Base-by-base conservation (phyloP, 2,888 invertebrate genomes). In the Cyaniris semiargus region DNA sequence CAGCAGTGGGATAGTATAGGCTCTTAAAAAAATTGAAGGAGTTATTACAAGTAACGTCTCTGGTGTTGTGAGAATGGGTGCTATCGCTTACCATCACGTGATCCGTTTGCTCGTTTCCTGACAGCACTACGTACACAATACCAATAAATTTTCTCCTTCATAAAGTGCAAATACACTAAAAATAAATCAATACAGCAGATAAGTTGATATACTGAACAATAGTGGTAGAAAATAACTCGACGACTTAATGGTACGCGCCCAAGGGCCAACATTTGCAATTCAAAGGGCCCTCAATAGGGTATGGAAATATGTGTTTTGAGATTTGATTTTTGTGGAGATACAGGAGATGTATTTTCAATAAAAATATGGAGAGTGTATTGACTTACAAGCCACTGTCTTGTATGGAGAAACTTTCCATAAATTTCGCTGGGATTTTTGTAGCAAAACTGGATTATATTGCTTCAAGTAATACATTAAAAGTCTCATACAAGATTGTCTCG, bases 171-270 rank as follows among this genome's bases (percentile, higher is more conserved):
- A 66, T 58, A 66, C 13, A 3, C 23, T 7, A 44, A 53, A 70
- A 34, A 21, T 18, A 76, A 31, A 71, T 27, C 34, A 44, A 76
- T 21, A 70, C 53, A 72, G 58, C 13, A 76, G 71, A 76, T 71
- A 70, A 76, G 56, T 70, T 71, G 70, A 71, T 53, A 70, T 70
- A 84, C 82, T 82, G 83, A 84, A 88, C 86, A 87, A 89, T 85
- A 83, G 81, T 83, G 82, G 92, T 91, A 90, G 92, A 92, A 92
- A 93, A 94, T 92, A 93, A 93, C 93, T 93, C 93, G 93, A 92
- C 93, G 89, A 92, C 91, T 93, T 90, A 91, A 93, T 93, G 86
- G 90, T 85, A 86, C 86, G 87, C 87, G 87, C 88, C 87, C 86
- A 87, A 87, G 90, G 88, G 88, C 85, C 80, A 82, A 85, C 84